Evolutionary conservation across 2,888 invertebrate genomes (phyloP), one percentile per base, ranked within the genome.

Genomic region (Orthonychiurus folsomi): DNA sequence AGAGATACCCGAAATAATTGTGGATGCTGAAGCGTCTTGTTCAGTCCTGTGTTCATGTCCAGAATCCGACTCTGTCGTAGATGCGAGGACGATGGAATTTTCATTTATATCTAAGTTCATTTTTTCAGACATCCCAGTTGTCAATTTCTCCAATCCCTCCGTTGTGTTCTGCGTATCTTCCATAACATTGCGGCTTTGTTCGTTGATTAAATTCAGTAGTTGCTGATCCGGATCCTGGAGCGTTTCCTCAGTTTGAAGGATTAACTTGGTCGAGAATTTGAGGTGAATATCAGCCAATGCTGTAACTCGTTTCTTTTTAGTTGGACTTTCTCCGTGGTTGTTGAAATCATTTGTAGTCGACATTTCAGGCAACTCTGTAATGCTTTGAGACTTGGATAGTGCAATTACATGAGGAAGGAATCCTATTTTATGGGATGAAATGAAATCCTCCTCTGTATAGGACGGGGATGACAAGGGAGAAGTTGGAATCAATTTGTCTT

Each of bases 321-420:
- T 37, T 37, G 37, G 37, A 23, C 5, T 52, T 20, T 20, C 5
- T 21, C 20, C 24, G n/a, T 23, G 21, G 3, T n/a, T n/a, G 20
- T 52, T 20, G 12, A 5, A 12, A 12, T 9, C 24, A 21, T 52
- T 23, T 9, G 20, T 23, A 12, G 52, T 23, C 3, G 52, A 23
- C 20, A 9, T 23, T 52, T 52, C 52, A 37, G 37, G 15, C 37
- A 5, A 37, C 15, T 37, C 9, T 37, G 21, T 21, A 23, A 20
- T 21, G 5, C 21, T 5, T 52, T 21, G 52, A 21, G 9, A 5
- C 9, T 23, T 21, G 56, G 5, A 5, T 23, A 24, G 27, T 23
- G 9, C 27, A 20, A 63, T 63, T n/a, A 65, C 53, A 48, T 65
- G 65, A 9, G 65, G 65, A 24, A 50, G 52, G 52, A 65, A 65